Evolutionary conservation across 1,140 invertebrate genomes (phyloP).

Genomic region (Apis dorsata): DNA sequence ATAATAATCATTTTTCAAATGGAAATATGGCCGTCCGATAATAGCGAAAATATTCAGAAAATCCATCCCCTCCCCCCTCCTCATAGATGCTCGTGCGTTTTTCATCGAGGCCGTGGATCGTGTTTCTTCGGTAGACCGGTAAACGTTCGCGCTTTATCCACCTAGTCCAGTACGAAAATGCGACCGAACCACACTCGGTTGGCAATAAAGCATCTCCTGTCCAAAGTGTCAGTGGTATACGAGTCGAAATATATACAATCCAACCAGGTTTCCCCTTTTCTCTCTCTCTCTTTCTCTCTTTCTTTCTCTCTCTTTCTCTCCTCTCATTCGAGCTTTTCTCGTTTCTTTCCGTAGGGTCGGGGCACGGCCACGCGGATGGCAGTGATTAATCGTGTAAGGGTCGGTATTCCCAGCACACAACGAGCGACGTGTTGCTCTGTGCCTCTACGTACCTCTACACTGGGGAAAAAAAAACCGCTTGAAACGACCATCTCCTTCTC

Average conservation of each 20-base stretch:
- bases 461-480: constrained; percentile 55
- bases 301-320: constrained; percentile 8
- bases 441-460: constrained; percentile 41
- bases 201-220: constrained; percentile 68
- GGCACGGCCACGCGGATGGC: constrained; percentile 51
- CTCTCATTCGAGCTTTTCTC: constrained; percentile 35
- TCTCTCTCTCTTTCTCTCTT: neutral
- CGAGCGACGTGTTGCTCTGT: constrained; percentile 64
- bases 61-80: neutral
- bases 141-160: constrained; percentile 65
- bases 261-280: neutral
- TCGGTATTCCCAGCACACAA: constrained; percentile 62
- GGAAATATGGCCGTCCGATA: neutral
- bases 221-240: constrained; percentile 64
- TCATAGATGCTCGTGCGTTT: neutral
- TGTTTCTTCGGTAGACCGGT: constrained; percentile 50
- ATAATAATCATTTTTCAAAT: neutral
- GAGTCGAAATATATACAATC: constrained; percentile 66
- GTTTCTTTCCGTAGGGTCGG: constrained; percentile 47
- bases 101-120: neutral
- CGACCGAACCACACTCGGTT: constrained; percentile 55
- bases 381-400: constrained; percentile 68
- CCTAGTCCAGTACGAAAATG: constrained; percentile 64
- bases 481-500: constrained; percentile 42
- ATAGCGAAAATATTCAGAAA: constrained; percentile 12